Percentiles rank a stretch among this genome's conserved stretches.
Conservation (phyloP, 2,113 vertebrate species). For the Nothobranchius furzeri region DNA sequence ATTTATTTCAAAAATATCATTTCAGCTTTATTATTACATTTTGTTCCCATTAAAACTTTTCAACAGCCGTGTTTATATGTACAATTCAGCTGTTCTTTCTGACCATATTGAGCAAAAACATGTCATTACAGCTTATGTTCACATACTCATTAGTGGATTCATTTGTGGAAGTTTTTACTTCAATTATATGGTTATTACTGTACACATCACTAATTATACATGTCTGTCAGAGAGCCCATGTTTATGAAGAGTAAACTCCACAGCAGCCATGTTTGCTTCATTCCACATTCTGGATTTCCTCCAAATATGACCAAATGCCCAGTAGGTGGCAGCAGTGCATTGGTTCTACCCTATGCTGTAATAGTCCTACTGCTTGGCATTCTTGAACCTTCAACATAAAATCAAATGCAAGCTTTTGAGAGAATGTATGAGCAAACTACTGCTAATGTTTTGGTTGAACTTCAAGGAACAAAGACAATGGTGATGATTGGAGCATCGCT, state of each 20-base stretch:
- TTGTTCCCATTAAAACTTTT: conserved; percentile 1
- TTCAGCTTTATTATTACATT: conserved; percentile 2
- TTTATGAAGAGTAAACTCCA: not conserved
- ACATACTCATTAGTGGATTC: conserved; percentile 3
- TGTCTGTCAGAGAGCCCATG: conserved; percentile 8
- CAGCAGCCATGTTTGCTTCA: not conserved
- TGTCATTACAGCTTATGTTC: conserved; percentile 28
- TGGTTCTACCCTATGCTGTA: not conserved
- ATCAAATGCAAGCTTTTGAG: conserved; percentile 39
- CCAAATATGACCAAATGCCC: conserved; percentile 20
- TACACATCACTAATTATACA: conserved; percentile 61
- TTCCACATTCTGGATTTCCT: not conserved
- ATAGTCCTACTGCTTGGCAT: not conserved
- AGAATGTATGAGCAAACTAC: conserved; percentile 46
- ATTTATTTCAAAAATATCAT: conserved; percentile 1
- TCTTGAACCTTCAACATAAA: conserved; percentile 3
- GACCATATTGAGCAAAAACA: conserved; percentile 16
- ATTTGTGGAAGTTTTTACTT: not conserved
- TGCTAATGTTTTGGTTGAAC: conserved; percentile 29
- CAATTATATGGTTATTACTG: conserved; percentile 32
- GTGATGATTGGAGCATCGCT: conserved; percentile 34
- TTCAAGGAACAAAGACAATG: conserved; percentile 46
- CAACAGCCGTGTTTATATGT: conserved; percentile 33
- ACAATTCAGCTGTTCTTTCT: conserved; percentile 35
- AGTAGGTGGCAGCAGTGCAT: conserved; percentile 69